These are phyloP conservation scores for Listronotus bonariensis DNA, from an alignment of 1,140 invertebrate genomes.

Conservation along the genomic window DNA sequence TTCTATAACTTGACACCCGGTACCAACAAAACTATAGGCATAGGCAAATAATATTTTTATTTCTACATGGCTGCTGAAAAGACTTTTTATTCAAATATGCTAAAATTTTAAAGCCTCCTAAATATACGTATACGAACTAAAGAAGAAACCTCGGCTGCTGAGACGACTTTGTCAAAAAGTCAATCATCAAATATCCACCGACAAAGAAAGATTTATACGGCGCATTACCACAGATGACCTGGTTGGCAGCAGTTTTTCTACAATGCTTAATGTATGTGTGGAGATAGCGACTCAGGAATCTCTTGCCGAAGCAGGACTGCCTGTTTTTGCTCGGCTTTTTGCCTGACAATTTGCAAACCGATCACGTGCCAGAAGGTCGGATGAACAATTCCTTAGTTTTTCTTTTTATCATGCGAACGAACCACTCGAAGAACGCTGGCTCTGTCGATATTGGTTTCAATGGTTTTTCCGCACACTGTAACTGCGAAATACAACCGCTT, in stretches of 20 bases:
- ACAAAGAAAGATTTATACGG: conserved; percentile 26
- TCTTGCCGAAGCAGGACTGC: conserved; percentile 26
- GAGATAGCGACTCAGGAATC: conserved; percentile 37
- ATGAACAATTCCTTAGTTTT: conserved; percentile 40
- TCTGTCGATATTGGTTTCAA: conserved; percentile 28
- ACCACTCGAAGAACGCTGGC: conserved; percentile 21
- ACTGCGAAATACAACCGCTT: conserved; percentile 15
- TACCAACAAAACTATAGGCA: too few species aligned
- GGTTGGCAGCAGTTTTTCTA: conserved; percentile 34
- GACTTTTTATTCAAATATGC: too few species aligned
- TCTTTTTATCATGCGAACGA: conserved; percentile 27
- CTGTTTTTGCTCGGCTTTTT: conserved; percentile 38
- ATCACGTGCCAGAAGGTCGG: conserved; percentile 43
- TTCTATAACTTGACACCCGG: too few species aligned
- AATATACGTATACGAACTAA: too few species aligned
- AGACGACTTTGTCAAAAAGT: conserved; percentile 27
- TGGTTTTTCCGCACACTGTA: conserved; percentile 27
- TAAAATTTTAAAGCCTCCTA: too few species aligned
- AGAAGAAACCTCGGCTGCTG: too few species aligned
- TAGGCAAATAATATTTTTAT: too few species aligned
- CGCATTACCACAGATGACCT: conserved; percentile 27
- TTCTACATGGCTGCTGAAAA: too few species aligned
- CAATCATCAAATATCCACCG: conserved; percentile 31
- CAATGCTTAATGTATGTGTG: conserved; percentile 44
- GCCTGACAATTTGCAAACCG: conserved; percentile 33